Base-by-base conservation (phyloP, 2,797 vertebrate genomes). In the Esox lucius region DNA sequence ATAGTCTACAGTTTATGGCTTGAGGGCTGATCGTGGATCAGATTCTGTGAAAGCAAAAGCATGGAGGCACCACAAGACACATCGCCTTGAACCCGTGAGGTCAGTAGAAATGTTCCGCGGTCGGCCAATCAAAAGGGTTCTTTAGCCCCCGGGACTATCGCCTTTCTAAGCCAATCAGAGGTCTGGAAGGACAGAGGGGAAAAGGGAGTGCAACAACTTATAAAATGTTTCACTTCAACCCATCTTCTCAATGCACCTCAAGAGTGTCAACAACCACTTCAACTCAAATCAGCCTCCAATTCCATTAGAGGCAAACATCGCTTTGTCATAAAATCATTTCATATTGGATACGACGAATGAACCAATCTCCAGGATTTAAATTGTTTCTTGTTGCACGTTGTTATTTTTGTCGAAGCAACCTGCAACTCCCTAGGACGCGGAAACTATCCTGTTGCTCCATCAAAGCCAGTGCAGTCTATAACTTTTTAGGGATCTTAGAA, bases 191-290 rank as follows among this genome's bases (percentile, higher is more conserved):
- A 85, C 89, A 83, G 91, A 94, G 91, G 91, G 92, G 92, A 93
- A 91, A 91, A 90, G 91, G 92, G 94, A 95, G 93, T 91, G 91
- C 90, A 89, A 95, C 88, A 92, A 89, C 91, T 95, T 95, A 97
- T 98, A 97, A 98, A 94, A 96, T 96, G 95, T 95, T 95, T 91
- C 91, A 84, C 90, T 90, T 81, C 73, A 80, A 90, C 92, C 92
- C 92, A 87, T 87, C 84, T 85, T 78, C 87, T 86, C 90, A 89
- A 86, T 91, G 78, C 93, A 90, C 87, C 84, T 78, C 81, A 88
- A 90, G 88, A 89, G 90, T 83, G 91, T 91, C 84, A 87, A 82
- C 85, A 87, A 91, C 87, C 84, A 80, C 83, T 85, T 83, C 67
- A 68, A 39, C 28, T 64, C 66, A 75, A 68, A 74, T 39, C 39